phyloP scores from a whole-genome alignment of 2,888 invertebrate species.

The Eudiplozoon nipponicum region DNA sequence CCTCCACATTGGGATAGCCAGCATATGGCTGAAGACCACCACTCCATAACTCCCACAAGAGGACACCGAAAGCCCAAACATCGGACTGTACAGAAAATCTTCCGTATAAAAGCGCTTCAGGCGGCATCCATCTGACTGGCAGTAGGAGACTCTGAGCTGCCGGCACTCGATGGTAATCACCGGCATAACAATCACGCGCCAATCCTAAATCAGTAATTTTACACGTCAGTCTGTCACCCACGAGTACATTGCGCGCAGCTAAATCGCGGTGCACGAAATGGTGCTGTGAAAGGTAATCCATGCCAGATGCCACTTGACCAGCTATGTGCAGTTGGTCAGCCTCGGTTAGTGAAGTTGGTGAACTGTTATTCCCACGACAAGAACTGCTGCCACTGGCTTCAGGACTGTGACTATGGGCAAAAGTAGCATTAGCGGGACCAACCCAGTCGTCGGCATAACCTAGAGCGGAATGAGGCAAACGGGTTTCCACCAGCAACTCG shows the following conservation, averaged over 20 bases:
- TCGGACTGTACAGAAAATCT: background rate
- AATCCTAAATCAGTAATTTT: background rate
- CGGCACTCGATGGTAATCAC: too few relatives aligned
- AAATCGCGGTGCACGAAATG: background rate
- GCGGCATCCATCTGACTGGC: conserved; percentile 1
- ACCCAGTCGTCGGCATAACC: too few relatives aligned
- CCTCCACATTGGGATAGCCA: conserved; percentile 28
- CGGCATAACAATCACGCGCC: background rate
- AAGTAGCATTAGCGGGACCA: too few relatives aligned
- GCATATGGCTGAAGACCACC: conserved; percentile 29
- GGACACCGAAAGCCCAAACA: background rate
- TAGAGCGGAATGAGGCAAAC: too few relatives aligned
- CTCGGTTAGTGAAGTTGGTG: background rate
- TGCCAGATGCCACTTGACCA: background rate
- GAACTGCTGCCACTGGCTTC: too few relatives aligned
- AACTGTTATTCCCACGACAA: too few relatives aligned
- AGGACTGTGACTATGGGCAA: too few relatives aligned
- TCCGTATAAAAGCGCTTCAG: background rate
- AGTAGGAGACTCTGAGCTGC: background rate
- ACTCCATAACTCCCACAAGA: conserved; percentile 20
- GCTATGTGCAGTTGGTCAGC: background rate
- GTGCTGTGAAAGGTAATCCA: background rate
- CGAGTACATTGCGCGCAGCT: background rate
- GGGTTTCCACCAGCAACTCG: background rate
- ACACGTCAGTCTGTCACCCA: background rate